A percentile compares a stretch with the other conserved stretches of the same genome.
Evolutionary conservation across 1,140 invertebrate genomes (phyloP).

Genomic region (Spodoptera frugiperda): DNA sequence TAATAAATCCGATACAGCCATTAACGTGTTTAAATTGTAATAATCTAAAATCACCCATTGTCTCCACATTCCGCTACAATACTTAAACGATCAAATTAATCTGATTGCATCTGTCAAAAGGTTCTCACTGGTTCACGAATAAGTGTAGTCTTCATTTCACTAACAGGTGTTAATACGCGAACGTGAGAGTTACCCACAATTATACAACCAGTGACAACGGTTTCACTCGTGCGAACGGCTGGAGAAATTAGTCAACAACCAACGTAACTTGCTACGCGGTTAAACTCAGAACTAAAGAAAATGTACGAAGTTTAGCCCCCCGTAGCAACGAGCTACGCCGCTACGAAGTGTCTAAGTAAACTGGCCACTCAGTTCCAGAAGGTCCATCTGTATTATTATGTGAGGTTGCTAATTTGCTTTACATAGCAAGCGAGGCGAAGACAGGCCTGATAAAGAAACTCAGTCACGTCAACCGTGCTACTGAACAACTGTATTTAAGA

Average conservation of each 20-base stretch:
- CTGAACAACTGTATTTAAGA: neutral
- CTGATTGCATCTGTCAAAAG: neutral
- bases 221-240: slow-evolving; percentile 46
- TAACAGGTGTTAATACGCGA: slow-evolving; percentile 47
- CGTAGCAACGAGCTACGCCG: neutral
- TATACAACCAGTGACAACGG: slow-evolving; percentile 37
- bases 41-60: neutral
- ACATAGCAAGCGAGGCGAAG: slow-evolving; percentile 7
- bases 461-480: slow-evolving; percentile 2
- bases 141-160: slow-evolving; percentile 8
- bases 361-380: slow-evolving; percentile 16
- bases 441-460: slow-evolving; percentile 18
- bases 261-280: neutral
- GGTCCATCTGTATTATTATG: slow-evolving; percentile 6
- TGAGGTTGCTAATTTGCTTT: slow-evolving; percentile 36
- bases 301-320: neutral
- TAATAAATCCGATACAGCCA: neutral
- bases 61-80: neutral
- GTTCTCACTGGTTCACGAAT: slow-evolving; percentile 8
- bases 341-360: neutral
- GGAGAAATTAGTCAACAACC: slow-evolving; percentile 32
- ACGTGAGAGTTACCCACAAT: slow-evolving; percentile 30
- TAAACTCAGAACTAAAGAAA: neutral
- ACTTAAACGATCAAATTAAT: neutral
- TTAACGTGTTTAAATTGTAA: neutral